Base-by-base conservation (phyloP, 2,888 invertebrate species). In the Bhutanitis thaidina region DNA sequence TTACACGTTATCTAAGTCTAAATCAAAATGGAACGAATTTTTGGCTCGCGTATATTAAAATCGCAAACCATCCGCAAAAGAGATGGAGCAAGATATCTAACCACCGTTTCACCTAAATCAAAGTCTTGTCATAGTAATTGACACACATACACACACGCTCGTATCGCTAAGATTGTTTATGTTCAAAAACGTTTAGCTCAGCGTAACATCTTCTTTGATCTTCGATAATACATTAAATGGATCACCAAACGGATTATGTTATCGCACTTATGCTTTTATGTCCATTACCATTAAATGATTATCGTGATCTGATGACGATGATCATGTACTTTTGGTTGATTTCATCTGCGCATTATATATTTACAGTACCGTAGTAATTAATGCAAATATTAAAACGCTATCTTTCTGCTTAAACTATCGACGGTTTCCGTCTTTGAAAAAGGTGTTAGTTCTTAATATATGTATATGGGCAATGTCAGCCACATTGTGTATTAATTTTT, bases 221-320 rank as follows among this genome's bases (percentile, higher is more conserved):
- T 52, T 37, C 34, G 36, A 41, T 43, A 41, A 41, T 32, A 37
- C 29, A 32, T 32, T 37, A 46, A 41, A 32, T 52, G 36, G 46
- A 45, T 46, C 51, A 15, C 41, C 46, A 46, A 52, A 46, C 25
- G 46, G 41, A 46, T 41, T 32, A 34, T 46, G 46, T 43, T 46
- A 36, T 36, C 14, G 10, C 14, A 37, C 36, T 25, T 35, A 40
- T 15, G 25, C 44, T 27, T 27, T 5, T 29, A 14, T 8, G 20
- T 9, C 35, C 2, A 29, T 29, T 34, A 20, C 32, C 38, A 34
- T 27, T 50, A 39, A 32, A 38, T 50, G 25, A 12, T 34, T 34
- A 40, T 25, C 16, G 16, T 14, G 37, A 27, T 36, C 8, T 27
- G 27, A 5, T 27, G 27, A 27, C 8, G 5, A 27, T 1, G 27